Evolutionary conservation across 2,888 invertebrate species (phyloP).

Genomic region (Aplocera efformata): DNA sequence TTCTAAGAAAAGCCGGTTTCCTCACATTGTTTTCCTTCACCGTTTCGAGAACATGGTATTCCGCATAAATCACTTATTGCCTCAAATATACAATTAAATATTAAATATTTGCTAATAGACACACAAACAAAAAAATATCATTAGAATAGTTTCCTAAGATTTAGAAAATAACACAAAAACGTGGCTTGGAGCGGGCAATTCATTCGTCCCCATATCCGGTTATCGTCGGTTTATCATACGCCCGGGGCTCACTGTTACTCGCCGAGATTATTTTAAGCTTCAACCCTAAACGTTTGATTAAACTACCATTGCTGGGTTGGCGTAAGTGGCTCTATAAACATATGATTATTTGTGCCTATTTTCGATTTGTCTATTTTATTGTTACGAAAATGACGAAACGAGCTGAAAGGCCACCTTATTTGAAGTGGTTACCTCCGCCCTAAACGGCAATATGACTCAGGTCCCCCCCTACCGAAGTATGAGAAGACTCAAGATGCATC

Average conservation of each 20-base stretch:
- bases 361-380: constrained; percentile 5
- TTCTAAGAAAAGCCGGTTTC: too few relatives aligned
- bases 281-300: constrained; percentile 74
- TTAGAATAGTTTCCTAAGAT: constrained; percentile 44
- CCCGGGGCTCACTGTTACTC: constrained; percentile 60
- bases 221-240: constrained; percentile 75
- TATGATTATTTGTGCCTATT: constrained; percentile 27
- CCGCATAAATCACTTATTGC: too few relatives aligned
- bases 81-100: too few relatives aligned
- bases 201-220: constrained; percentile 72
- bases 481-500: too few relatives aligned
- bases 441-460: too few relatives aligned
- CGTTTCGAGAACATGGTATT: too few relatives aligned
- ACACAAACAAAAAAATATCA: constrained; percentile 18
- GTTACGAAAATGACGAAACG: too few relatives aligned
- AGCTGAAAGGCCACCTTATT: too few relatives aligned
- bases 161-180: constrained; percentile 61
- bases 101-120: too few relatives aligned
- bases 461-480: too few relatives aligned
- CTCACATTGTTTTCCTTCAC: too few relatives aligned
- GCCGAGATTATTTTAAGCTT: constrained; percentile 72
- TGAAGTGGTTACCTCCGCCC: too few relatives aligned
- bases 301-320: constrained; percentile 47
- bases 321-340: constrained; percentile 23
- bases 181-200: constrained; percentile 69